Evolutionary conservation across 2,113 vertebrate genomes (phyloP).

Genomic region (Stigmatopora nigra): DNA sequence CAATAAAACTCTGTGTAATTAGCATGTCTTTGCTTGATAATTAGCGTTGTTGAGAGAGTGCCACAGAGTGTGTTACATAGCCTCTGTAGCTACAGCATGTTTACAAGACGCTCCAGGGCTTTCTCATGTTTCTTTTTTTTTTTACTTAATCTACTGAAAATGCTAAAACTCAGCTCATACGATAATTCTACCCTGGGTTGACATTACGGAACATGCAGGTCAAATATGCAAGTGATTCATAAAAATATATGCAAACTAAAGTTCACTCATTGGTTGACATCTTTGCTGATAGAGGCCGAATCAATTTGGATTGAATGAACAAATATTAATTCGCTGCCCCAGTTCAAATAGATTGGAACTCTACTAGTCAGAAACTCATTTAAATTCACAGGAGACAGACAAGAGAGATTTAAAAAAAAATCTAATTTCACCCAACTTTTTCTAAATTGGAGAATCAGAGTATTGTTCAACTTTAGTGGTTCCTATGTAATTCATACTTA

Average conservation of each 20-base stretch:
- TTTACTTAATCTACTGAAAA: conserved; percentile 35
- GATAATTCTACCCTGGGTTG: conserved; percentile 12
- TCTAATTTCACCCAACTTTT: background rate
- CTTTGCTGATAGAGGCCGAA: background rate
- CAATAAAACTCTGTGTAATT: conserved; percentile 83
- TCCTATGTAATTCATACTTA: background rate
- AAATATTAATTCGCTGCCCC: no score
- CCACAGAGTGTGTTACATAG: conserved; percentile 66
- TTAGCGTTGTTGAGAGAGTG: conserved; percentile 78
- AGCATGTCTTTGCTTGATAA: conserved; percentile 84
- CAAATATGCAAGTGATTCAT: background rate
- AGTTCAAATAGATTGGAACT: no score
- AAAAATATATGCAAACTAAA: background rate
- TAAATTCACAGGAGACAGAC: background rate
- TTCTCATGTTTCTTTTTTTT: conserved; percentile 20
- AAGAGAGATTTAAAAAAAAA: background rate
- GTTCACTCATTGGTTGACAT: background rate
- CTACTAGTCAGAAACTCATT: background rate
- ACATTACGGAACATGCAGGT: conserved; percentile 12
- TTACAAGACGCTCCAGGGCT: conserved; percentile 68
- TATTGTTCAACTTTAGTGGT: background rate
- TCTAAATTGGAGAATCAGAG: background rate
- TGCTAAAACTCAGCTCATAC: conserved; percentile 4
- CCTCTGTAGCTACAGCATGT: conserved; percentile 68
- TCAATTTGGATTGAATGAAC: no score